Percentiles rank a stretch among this genome's conserved stretches.
Conservation (phyloP, 2,888 invertebrate genomes). For the Venustoraphidia nigricollis region DNA sequence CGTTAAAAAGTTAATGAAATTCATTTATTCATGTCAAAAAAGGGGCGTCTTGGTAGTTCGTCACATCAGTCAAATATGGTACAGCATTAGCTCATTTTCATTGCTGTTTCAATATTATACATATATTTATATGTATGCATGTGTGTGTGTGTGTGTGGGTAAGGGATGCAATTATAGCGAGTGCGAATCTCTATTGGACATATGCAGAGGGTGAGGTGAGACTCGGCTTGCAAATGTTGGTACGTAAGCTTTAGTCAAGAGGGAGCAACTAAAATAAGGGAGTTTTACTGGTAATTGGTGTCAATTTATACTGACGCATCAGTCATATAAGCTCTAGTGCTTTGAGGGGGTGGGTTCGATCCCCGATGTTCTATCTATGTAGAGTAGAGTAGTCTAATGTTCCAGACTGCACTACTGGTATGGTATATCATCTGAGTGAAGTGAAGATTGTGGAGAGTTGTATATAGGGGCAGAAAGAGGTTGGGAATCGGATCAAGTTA, state of each 20-base stretch:
- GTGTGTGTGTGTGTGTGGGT: too few relatives aligned
- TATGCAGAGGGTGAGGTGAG: too few relatives aligned
- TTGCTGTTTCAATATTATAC: constrained; percentile 17
- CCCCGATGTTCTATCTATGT: background rate
- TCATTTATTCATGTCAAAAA: constrained; percentile 5
- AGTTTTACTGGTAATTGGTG: constrained; percentile 49
- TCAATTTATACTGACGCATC: constrained; percentile 48
- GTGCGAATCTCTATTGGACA: too few relatives aligned
- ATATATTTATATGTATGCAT: too few relatives aligned
- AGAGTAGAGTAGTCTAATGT: background rate
- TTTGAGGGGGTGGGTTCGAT: constrained; percentile 16
- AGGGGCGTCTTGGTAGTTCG: constrained; percentile 7
- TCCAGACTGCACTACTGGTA: too few relatives aligned
- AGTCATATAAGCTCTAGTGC: constrained; percentile 21
- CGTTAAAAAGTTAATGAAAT: constrained; percentile 2
- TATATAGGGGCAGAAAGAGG: background rate
- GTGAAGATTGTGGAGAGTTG: background rate
- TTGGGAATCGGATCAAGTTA: constrained; percentile 4
- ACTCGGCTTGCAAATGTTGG: too few relatives aligned
- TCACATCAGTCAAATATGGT: constrained; percentile 5
- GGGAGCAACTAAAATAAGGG: constrained; percentile 20
- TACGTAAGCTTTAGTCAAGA: too few relatives aligned
- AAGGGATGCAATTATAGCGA: too few relatives aligned
- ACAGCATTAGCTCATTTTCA: constrained; percentile 28
- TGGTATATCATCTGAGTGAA: too few relatives aligned